Base-by-base conservation (phyloP, 2,888 invertebrate species). In the Clistopyga incitator region DNA sequence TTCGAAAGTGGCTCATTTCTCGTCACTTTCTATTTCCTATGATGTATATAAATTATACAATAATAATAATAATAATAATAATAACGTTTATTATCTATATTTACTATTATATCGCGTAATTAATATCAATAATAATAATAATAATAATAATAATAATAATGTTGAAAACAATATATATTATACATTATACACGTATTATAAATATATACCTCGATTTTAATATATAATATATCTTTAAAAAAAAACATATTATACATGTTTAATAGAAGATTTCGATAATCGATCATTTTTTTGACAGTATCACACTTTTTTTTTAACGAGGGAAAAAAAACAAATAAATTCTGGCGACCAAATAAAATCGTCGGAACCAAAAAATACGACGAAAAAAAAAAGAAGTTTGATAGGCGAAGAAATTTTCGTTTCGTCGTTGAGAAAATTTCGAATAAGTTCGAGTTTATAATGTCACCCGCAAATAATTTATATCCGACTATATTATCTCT, bases 21-120 rank as follows among this genome's bases (percentile, higher is more conserved):
- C 61, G 50, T 34, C 59, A 54, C 64, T 74, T 70, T 71, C 56
- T 56, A 50, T 80, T 83, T 78, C 78, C 74, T 77, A 76, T 54
- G 56, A 77, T 82, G 84, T 82, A 84, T 70, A 84, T 82, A 82
- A 72, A 42, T 68, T 56, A 82, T 67, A 77, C 74, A 15, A 78
- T 75, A 76, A 15, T 38, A 6, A 38, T 38, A n/a, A n/a, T n/a
- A n/a, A n/a, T n/a, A n/a, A n/a, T n/a, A n/a, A n/a, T n/a, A 11
- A 70, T 68, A 76, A 78, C 79, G 45, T 68, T 71, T n/a, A 75
- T 61, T 75, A 75, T n/a, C 64, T 50, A 67, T 74, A 56, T 38
- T 64, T 79, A 83, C 13, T 34, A 23, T 11, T 45, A 77, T 74
- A 82, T 78, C 54, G 64, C 72, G 72, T 78, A 78, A 65, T 65